Percentiles rank a stretch among this genome's conserved stretches.
Conservation (phyloP, 1,140 invertebrate species). For the Meloidogyne chitwoodi region DNA sequence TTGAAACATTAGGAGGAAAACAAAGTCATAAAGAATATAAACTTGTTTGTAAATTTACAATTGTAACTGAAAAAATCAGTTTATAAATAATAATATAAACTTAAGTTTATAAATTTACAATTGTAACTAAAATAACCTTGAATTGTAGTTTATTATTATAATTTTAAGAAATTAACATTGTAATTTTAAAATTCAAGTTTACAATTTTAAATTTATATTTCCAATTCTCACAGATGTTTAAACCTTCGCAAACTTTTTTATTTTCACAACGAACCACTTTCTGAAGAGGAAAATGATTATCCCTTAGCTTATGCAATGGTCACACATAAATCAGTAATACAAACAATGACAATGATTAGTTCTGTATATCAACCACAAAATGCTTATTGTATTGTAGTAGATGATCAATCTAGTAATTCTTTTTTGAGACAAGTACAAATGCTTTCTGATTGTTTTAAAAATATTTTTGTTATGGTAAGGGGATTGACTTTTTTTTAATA, state of each 20-base stretch:
- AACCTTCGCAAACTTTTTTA: not conserved
- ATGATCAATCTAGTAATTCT: slow-evolving; percentile 27
- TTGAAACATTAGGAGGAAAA: too few species aligned
- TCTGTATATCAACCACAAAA: slow-evolving; percentile 54
- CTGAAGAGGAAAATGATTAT: slow-evolving; percentile 29
- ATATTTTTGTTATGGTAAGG: slow-evolving; percentile 49
- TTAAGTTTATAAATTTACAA: too few species aligned
- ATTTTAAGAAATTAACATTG: too few species aligned
- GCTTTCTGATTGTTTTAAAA: slow-evolving; percentile 43
- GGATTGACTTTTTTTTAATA: not conserved
- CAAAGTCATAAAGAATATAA: too few species aligned
- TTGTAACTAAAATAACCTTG: too few species aligned
- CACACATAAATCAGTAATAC: slow-evolving; percentile 34
- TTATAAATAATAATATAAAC: too few species aligned
- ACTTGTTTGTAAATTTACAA: not conserved
- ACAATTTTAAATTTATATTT: not conserved
- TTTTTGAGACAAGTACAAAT: slow-evolving; percentile 40
- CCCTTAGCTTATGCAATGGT: slow-evolving; percentile 37
- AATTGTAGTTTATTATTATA: too few species aligned
- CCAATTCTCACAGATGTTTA: not conserved
- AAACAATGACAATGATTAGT: slow-evolving; percentile 35
- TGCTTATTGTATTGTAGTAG: slow-evolving; percentile 48
- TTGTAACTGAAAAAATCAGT: not conserved
- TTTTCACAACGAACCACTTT: slow-evolving; percentile 11
- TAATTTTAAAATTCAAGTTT: too few species aligned